phyloP scores from a whole-genome alignment of 2,113 vertebrate genomes.

The Andinoacara biseriatus region DNA sequence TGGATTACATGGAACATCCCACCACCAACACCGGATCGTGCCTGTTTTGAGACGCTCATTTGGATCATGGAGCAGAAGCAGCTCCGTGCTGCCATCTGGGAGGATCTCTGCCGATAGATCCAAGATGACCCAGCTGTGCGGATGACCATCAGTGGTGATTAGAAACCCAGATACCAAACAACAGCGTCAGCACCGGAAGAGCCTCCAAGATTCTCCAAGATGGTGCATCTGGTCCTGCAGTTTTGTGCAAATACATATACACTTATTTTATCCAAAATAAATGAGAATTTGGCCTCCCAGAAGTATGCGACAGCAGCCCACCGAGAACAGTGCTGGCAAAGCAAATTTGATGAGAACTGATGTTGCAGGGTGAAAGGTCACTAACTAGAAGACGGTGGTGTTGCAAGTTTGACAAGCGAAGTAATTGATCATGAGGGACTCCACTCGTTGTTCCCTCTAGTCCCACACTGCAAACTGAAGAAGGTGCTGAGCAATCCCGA shows the following conservation, averaged over 20 bases:
- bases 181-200: not conserved
- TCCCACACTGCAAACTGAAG: conserved; percentile 26
- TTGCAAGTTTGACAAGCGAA: conserved; percentile 53
- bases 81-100: not conserved
- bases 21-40: not conserved
- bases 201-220: not conserved
- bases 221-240: not conserved
- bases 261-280: not conserved
- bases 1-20: not conserved
- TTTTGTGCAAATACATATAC: not conserved
- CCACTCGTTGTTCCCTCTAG: conserved; percentile 35
- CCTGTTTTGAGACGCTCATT: not conserved
- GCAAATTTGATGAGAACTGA: conserved; percentile 31
- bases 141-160: not conserved
- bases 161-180: not conserved
- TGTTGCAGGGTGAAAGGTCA: conserved; percentile 59
- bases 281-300: not conserved
- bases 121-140: not conserved
- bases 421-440: conserved; percentile 74
- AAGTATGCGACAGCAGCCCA: conserved; percentile 17
- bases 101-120: not conserved
- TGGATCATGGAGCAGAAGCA: not conserved
- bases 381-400: conserved; percentile 44
- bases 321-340: conserved; percentile 19
- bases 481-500: conserved; percentile 46